Percentiles rank a stretch among this genome's conserved stretches.
Conservation (phyloP, 2,888 invertebrate species). For the Chrysolina haemoptera region DNA sequence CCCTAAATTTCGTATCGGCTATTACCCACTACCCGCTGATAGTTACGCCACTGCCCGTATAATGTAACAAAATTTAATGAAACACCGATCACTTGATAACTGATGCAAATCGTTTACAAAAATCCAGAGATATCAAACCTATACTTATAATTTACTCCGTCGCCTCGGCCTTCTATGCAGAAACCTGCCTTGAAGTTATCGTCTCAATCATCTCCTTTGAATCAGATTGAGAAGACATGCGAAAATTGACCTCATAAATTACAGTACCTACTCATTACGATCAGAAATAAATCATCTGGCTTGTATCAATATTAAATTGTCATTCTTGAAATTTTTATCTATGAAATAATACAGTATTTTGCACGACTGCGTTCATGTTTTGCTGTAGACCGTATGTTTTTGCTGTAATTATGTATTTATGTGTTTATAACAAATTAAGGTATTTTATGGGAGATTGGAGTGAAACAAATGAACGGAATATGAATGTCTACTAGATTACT, state of each 20-base stretch:
- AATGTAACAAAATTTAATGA: constrained; percentile 13
- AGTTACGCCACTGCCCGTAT: neutral
- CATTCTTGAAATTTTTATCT: constrained; percentile 59
- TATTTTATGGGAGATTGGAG: neutral
- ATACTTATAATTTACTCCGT: neutral
- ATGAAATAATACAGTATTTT: constrained; percentile 52
- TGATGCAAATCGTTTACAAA: constrained; percentile 14
- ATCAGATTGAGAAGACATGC: constrained; percentile 51
- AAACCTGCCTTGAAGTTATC: constrained; percentile 49
- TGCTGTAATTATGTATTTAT: constrained; percentile 20
- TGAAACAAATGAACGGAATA: neutral
- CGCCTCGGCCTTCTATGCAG: constrained; percentile 12
- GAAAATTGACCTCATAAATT: constrained; percentile 56
- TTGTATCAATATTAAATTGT: constrained; percentile 64
- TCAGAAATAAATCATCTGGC: constrained; percentile 58
- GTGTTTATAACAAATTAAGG: constrained; percentile 5
- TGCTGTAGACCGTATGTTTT: constrained; percentile 28
- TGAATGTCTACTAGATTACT: too few relatives aligned
- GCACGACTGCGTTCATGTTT: constrained; percentile 53
- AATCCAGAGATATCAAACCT: constrained; percentile 15
- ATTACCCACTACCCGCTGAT: neutral
- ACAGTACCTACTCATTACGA: constrained; percentile 54
- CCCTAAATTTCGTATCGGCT: neutral
- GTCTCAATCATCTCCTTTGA: constrained; percentile 56
- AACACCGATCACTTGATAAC: neutral